phyloP scores from a whole-genome alignment of 1,140 invertebrate genomes.

The Carposina sasakii region DNA sequence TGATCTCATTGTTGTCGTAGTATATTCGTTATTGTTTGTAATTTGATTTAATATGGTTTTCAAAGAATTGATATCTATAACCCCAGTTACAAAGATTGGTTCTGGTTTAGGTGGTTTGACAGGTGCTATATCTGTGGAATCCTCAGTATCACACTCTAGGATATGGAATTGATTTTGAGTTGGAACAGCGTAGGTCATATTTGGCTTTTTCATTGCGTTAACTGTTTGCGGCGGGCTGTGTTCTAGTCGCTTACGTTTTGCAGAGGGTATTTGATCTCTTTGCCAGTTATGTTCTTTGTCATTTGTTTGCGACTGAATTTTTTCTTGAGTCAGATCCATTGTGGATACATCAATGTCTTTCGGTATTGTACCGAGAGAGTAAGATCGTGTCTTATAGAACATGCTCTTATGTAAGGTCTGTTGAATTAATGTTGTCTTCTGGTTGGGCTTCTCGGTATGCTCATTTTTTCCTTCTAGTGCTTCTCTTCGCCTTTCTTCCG shows the following conservation, averaged over 20 bases:
- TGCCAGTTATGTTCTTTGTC: not conserved
- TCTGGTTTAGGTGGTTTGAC: slow-evolving; percentile 20
- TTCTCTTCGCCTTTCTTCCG: no score
- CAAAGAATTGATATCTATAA: slow-evolving; percentile 17
- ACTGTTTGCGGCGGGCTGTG: not conserved
- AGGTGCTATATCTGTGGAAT: not conserved
- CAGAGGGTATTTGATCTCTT: not conserved
- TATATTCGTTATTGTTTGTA: slow-evolving; percentile 9
- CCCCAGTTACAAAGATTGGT: slow-evolving; percentile 31
- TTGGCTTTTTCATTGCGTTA: not conserved
- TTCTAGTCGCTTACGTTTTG: not conserved
- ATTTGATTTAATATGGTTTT: slow-evolving; percentile 17
- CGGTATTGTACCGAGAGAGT: no score
- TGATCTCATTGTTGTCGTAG: no score
- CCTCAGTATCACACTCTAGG: not conserved
- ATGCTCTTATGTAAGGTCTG: no score
- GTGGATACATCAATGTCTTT: no score
- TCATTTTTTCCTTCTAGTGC: no score
- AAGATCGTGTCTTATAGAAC: no score
- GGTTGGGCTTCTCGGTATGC: no score
- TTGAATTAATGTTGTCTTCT: no score
- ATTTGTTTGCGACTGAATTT: no score
- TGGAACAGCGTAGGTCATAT: not conserved
- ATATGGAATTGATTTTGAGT: not conserved
- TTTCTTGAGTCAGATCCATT: no score